phyloP scores from a whole-genome alignment of 2,888 invertebrate genomes.

The Protonemura montana region DNA sequence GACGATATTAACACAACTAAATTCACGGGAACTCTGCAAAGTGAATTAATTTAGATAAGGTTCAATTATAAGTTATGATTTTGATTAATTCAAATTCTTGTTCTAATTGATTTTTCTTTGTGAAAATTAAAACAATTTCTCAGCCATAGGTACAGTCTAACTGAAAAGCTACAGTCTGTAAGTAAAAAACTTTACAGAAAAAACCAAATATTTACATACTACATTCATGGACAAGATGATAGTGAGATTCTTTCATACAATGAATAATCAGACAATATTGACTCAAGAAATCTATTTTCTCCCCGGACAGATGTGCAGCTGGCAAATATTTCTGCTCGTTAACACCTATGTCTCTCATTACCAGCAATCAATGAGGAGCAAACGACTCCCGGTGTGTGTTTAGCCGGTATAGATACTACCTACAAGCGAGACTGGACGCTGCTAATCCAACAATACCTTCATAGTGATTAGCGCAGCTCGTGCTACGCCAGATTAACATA shows the following conservation, averaged over 20 bases:
- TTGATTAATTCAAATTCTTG: background rate
- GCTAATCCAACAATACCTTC: slow-evolving; percentile 5
- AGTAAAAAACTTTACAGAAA: background rate
- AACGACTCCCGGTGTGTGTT: background rate
- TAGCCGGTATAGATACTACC: background rate
- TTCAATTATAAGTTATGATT: background rate
- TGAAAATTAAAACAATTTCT: background rate
- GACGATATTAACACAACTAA: background rate
- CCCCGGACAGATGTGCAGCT: background rate
- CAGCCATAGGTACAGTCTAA: background rate
- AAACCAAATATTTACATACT: background rate
- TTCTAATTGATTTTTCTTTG: background rate
- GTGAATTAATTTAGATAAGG: background rate
- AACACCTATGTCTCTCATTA: background rate
- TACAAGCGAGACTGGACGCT: background rate
- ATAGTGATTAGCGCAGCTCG: background rate
- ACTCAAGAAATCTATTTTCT: background rate
- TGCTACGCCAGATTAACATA: background rate
- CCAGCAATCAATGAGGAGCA: background rate
- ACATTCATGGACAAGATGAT: background rate
- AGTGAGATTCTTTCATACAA: background rate
- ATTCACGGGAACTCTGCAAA: background rate
- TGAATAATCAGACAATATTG: background rate
- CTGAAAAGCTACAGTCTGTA: background rate
- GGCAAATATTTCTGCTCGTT: background rate